Conservation (phyloP, 2,797 vertebrate species). For the Periophthalmus magnuspinnatus region DNA sequence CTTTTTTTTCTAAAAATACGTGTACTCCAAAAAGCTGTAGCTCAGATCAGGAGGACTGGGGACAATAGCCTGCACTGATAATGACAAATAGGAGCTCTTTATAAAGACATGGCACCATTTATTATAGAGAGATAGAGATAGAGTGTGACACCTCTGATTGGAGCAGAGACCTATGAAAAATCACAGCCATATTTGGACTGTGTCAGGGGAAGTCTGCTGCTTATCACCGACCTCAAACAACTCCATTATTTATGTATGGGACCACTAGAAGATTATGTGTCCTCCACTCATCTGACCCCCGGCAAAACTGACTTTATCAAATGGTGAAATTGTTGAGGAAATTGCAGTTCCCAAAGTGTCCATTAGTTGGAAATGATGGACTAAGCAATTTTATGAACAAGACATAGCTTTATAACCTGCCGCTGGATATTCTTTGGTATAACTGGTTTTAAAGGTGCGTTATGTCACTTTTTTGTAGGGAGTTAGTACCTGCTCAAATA, state of each 20-base stretch:
- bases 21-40: too few relatives aligned
- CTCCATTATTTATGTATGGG: constrained; percentile 22
- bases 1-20: too few relatives aligned
- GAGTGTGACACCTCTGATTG: constrained; percentile 35
- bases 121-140: constrained; percentile 34
- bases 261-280: background rate
- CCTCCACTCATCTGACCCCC: constrained; percentile 1
- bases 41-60: too few relatives aligned
- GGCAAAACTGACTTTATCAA: background rate
- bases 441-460: background rate
- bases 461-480: too few relatives aligned
- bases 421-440: background rate
- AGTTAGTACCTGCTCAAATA: too few relatives aligned
- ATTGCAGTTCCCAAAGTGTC: background rate
- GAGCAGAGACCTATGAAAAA: constrained; percentile 53
- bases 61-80: constrained; percentile 20
- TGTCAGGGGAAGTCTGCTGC: constrained; percentile 30
- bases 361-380: background rate
- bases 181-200: constrained; percentile 23
- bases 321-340: background rate
- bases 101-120: constrained; percentile 23
- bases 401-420: background rate
- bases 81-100: constrained; percentile 16
- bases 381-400: background rate
- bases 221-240: constrained; percentile 38